Percentiles rank a stretch among this genome's conserved stretches.
phyloP scores from a whole-genome alignment of 2,113 vertebrate species.

The Cyanoderma ruficeps region DNA sequence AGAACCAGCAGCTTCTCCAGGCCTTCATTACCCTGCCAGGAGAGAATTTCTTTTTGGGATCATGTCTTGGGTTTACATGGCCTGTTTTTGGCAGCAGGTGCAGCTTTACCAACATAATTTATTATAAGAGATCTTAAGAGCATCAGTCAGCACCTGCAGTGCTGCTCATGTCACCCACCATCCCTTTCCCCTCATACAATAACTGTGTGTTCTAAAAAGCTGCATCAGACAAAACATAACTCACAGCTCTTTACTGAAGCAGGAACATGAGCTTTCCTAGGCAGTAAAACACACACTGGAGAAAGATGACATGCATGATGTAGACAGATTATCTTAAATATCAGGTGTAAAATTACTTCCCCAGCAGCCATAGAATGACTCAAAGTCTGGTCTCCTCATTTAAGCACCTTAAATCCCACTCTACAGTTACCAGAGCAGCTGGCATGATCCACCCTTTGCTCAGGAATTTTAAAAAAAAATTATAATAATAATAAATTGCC shows the following conservation, averaged over 20 bases:
- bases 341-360: slow-evolving; percentile 35
- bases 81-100: neutral
- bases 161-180: neutral
- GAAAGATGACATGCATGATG: neutral
- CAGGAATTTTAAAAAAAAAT: neutral
- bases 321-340: slow-evolving; percentile 37
- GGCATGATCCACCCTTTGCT: neutral
- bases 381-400: neutral
- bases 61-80: accelerated
- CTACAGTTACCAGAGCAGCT: slow-evolving; percentile 6
- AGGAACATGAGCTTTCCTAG: neutral
- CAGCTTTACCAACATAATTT: neutral
- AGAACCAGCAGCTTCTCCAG: neutral
- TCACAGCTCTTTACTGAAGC: neutral
- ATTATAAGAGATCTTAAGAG: neutral
- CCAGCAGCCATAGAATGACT: neutral
- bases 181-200: neutral
- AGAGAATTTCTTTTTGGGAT: neutral
- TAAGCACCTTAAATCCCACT: slow-evolving; percentile 1
- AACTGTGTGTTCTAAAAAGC: neutral
- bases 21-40: neutral
- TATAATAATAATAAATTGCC: neutral
- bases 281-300: neutral
- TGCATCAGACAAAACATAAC: neutral
- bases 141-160: neutral